Evolutionary conservation across 2,888 invertebrate species (phyloP), one percentile per base, ranked within the genome.

Genomic region (Itoplectis maculator): DNA sequence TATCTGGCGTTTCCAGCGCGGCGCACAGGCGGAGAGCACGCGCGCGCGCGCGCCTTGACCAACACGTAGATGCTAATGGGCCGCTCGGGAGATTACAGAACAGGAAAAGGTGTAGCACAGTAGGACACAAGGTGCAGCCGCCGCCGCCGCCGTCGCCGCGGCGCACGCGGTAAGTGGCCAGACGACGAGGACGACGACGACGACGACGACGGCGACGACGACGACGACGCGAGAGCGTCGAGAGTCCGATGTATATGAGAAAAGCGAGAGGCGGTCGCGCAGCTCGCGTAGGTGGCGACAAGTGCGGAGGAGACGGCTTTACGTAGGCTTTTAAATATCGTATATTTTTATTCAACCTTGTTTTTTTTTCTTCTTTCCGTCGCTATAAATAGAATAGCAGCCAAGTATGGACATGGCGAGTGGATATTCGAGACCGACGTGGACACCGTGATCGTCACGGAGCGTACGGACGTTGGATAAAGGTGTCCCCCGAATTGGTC

Each of bases 101-200:
- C 66, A 51, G 68, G 69, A 66, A 72, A 81, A 69, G 68, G 81
- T 69, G 73, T 78, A 74, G 54, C 29, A 74, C 68, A 69, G 68
- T 78, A 78, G 73, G 73, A 61, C 61, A 78, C 61, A 78, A 78
- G 73, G 66, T 72, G 59, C 35, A 68, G 68, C 59, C 35, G 56
- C 47, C 23, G n/a, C n/a, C n/a, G n/a, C n/a, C n/a, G n/a, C n/a
- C n/a, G n/a, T n/a, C n/a, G n/a, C n/a, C n/a, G n/a, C n/a, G n/a
- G n/a, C 1, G 18, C 65, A 40, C 59, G 61, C 70, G 54, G 40
- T 56, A 29, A 56, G 70, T 40, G 54, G 42, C 56, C 42, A 42
- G 42, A 61, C 61, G 61, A n/a, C n/a, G n/a, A n/a, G n/a, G n/a
- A n/a, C n/a, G n/a, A n/a, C n/a, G n/a, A n/a, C n/a, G n/a, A n/a